Conservation (phyloP, 2,797 vertebrate genomes). For the Pseudotriccus pelzelni region DNA sequence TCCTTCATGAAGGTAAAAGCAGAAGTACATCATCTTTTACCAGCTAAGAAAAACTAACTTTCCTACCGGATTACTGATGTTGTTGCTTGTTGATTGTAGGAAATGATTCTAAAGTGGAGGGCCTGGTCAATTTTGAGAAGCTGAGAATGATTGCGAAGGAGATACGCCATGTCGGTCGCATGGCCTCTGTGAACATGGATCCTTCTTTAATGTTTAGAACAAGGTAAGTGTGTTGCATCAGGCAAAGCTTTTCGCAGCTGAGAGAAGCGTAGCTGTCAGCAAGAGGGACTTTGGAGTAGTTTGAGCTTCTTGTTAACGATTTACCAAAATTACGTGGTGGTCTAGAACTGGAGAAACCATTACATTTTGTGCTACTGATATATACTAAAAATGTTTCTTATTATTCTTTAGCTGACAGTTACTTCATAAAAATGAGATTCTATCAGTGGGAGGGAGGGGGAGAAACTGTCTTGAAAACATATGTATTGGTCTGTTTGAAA, state of each 20-base stretch:
- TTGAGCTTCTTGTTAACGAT: not conserved
- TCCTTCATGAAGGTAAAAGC: slow-evolving; percentile 93
- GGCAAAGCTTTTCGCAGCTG: not conserved
- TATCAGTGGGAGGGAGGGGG: not conserved
- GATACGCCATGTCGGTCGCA: slow-evolving; percentile 95
- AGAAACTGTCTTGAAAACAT: not conserved
- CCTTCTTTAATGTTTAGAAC: slow-evolving; percentile 98
- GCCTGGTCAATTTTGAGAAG: slow-evolving; percentile 98
- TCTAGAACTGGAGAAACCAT: not conserved
- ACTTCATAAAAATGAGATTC: not conserved
- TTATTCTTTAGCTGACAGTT: not conserved
- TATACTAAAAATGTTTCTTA: not conserved
- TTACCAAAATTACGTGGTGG: not conserved
- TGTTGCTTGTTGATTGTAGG: slow-evolving; percentile 73
- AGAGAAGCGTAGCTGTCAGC: not conserved
- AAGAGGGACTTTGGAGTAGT: not conserved
- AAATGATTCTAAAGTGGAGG: slow-evolving; percentile 98
- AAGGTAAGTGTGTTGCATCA: slow-evolving; percentile 75
- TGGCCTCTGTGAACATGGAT: slow-evolving; percentile 99
- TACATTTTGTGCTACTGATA: not conserved
- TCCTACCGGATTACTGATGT: not conserved
- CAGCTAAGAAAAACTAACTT: not conserved
- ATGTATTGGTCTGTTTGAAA: not conserved
- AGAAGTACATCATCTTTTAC: not conserved
- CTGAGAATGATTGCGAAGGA: slow-evolving; percentile 99